Percentiles rank a stretch among this genome's conserved stretches.
Evolutionary conservation across 2,113 vertebrate genomes (phyloP).

Genomic region (Candoia aspera): DNA sequence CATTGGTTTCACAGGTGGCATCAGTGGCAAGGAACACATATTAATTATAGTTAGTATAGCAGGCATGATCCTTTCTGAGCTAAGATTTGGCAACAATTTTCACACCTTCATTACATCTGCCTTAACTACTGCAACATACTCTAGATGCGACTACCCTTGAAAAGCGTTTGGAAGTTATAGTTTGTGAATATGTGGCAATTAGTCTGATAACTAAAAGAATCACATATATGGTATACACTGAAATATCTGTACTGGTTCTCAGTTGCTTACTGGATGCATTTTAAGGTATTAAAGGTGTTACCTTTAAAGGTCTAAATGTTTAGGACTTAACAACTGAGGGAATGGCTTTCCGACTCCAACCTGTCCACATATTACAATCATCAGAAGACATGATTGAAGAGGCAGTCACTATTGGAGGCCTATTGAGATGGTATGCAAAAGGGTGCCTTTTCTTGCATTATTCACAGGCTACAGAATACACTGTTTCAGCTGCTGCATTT

Average conservation of each 20-base stretch:
- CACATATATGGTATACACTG: not conserved
- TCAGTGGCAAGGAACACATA: not conserved
- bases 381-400: not conserved
- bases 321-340: not conserved
- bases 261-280: not conserved
- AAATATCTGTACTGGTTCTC: not conserved
- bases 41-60: not conserved
- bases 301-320: not conserved
- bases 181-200: not conserved
- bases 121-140: not conserved
- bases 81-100: not conserved
- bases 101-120: not conserved
- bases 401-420: not conserved
- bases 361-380: not conserved
- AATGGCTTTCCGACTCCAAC: not conserved
- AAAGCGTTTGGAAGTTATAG: not conserved
- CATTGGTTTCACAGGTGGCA: not conserved
- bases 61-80: not conserved
- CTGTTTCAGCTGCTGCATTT: not conserved
- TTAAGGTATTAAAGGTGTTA: not conserved
- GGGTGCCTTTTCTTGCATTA: not conserved
- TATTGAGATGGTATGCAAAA: not conserved
- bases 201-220: not conserved
- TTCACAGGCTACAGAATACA: not conserved
- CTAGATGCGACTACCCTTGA: not conserved